Conservation (phyloP, 1,140 invertebrate genomes). For the Colletes latitarsis region DNA sequence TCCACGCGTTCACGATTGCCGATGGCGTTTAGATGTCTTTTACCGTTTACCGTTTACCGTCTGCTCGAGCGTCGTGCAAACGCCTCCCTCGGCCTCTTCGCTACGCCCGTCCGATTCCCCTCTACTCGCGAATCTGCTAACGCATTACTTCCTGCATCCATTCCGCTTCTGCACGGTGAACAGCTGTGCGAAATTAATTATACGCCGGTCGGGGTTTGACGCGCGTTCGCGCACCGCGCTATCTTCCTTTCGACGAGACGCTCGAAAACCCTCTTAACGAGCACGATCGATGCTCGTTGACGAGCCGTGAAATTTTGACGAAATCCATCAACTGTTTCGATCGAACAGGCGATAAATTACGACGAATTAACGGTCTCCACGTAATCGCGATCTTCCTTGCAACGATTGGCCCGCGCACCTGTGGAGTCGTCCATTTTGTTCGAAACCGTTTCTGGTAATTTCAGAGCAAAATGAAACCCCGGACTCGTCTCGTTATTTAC, state of each 20-base stretch:
- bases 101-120: constrained; percentile 23
- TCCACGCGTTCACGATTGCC: constrained; percentile 38
- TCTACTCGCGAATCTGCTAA: constrained; percentile 26
- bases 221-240: background rate
- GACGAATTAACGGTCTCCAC: too few species aligned
- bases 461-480: too few species aligned
- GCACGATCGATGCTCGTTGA: background rate
- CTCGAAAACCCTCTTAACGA: background rate
- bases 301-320: too few species aligned
- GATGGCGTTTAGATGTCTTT: constrained; percentile 40
- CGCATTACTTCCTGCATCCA: constrained; percentile 48
- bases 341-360: too few species aligned
- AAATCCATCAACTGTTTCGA: too few species aligned
- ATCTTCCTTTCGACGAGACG: background rate
- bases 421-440: too few species aligned
- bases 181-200: constrained; percentile 70
- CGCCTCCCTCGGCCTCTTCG: background rate
- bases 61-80: background rate
- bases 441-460: too few species aligned
- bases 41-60: constrained; percentile 13
- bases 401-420: too few species aligned
- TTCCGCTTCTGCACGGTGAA: constrained; percentile 53
- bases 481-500: too few species aligned
- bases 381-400: too few species aligned
- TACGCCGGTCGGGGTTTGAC: constrained; percentile 27